Evolutionary conservation across 92 coral and sea anemone genomes (phyloP), one percentile per base, ranked within the genome.

Genomic region (Actinostola sp.): DNA sequence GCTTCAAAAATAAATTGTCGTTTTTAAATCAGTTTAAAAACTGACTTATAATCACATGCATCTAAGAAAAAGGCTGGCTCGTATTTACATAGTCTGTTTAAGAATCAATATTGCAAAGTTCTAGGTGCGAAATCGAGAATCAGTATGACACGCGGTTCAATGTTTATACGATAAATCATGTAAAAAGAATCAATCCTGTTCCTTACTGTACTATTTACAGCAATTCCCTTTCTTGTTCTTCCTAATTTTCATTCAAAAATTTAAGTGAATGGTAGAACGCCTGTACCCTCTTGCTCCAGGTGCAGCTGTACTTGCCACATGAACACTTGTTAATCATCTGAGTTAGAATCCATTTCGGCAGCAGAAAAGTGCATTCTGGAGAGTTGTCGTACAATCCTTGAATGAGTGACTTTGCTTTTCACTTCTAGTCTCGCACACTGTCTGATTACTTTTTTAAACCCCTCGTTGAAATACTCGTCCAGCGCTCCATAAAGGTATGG

Each of bases 401-500:
- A 79, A 26, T 91, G 97, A 30, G 97, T 91, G 57, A 77, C 73
- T 38, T 82, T 81, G 17, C 89, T 87, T 50, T 76, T 83, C n/a
- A 92, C 88, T 29, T 88, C 92, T 14, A 91, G 66, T 57, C 97
- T 76, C 0, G 95, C 92, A 38, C 99, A 95, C 20, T 79, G 88
- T 17, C 91, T 82, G 5, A 95, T 64, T 36, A 77, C 72, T 29
- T 80, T 81, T 59, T 84, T 80, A 82, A 88, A 95, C 27, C 97
- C 88, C 25, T 91, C 82, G 23, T 89, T 73, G 67, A 95, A 91
- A 61, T 82, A 76, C 50, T 88, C 89, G 69, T 95, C 99, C 36
- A 86, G 68, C 10, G 99, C 99, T 24, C 99, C 99, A 66, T 95
- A 95, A 20, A 95, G 82, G 51, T 92, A 92, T 3, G 99, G 99